These are phyloP conservation scores for Crax fasciolata DNA, from an alignment of 2,797 vertebrate species.

Conservation along the genomic window DNA sequence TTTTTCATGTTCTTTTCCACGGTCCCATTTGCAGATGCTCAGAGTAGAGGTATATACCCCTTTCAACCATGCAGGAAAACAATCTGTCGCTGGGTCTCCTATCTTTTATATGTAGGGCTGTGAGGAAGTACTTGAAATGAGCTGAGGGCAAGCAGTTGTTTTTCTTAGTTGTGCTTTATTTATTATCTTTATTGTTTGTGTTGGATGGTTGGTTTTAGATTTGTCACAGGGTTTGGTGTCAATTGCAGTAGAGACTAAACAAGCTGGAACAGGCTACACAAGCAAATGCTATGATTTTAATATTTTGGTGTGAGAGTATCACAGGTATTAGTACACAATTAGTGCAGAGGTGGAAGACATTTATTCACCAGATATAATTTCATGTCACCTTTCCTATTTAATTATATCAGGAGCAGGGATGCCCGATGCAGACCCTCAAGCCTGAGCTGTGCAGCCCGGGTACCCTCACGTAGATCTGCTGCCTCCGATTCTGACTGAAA, in stretches of 20 bases:
- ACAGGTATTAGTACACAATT: neutral
- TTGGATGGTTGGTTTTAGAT: neutral
- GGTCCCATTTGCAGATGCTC: neutral
- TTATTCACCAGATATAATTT: neutral
- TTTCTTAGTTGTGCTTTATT: neutral
- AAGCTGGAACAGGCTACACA: neutral
- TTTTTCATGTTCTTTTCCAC: neutral
- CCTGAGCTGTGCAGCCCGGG: neutral
- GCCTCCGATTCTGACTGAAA: neutral
- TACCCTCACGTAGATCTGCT: neutral
- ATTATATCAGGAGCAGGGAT: neutral
- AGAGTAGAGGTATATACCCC: neutral
- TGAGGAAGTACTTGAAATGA: neutral
- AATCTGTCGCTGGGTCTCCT: neutral
- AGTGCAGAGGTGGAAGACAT: neutral
- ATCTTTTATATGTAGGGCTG: neutral
- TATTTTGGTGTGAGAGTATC: neutral
- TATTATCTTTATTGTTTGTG: neutral
- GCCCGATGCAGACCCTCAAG: neutral
- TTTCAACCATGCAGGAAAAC: neutral
- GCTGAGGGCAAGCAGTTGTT: neutral
- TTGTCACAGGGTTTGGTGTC: neutral
- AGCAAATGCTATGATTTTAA: neutral
- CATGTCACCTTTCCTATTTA: neutral
- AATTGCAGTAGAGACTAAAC: neutral